Evolutionary conservation across 2,797 vertebrate genomes (phyloP).

Genomic region (Chaenodraco wilsoni): DNA sequence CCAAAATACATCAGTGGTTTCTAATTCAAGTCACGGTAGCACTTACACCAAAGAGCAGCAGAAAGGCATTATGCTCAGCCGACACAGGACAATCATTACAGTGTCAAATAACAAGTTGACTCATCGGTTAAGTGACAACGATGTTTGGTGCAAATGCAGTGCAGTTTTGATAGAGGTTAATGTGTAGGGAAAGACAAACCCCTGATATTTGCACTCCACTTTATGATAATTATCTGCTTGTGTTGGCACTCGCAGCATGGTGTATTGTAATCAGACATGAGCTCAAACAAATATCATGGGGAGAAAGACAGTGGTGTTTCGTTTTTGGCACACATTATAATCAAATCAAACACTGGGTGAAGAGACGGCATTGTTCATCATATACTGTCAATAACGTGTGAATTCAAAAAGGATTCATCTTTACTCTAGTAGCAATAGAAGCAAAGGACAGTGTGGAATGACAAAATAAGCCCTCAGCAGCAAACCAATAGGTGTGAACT

Average conservation of each 20-base stretch:
- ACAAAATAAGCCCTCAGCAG: constrained; percentile 23
- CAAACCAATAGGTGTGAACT: constrained; percentile 35
- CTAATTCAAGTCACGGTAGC: constrained; percentile 25
- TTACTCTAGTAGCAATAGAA: constrained; percentile 4
- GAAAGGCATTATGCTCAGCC: constrained; percentile 15
- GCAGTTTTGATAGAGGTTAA: constrained; percentile 41
- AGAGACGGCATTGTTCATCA: background rate
- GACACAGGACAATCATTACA: constrained; percentile 32
- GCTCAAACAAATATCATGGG: constrained; percentile 32
- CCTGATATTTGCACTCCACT: constrained; percentile 35
- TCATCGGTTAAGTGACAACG: constrained; percentile 31
- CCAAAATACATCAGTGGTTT: constrained; percentile 37
- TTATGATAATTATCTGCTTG: constrained; percentile 50
- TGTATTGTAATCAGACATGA: constrained; percentile 44
- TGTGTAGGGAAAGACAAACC: constrained; percentile 6
- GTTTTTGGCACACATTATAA: constrained; percentile 18
- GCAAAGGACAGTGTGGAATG: constrained; percentile 18
- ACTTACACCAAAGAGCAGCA: constrained; percentile 23
- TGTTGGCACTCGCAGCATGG: constrained; percentile 32
- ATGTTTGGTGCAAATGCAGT: constrained; percentile 28
- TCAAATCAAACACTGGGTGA: constrained; percentile 33
- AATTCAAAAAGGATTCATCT: background rate
- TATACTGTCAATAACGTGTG: background rate
- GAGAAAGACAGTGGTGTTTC: background rate
- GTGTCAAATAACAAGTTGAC: constrained; percentile 38